These are phyloP conservation scores for Amphiduros pacificus DNA, from an alignment of 2,888 invertebrate genomes.

Conservation along the genomic window DNA sequence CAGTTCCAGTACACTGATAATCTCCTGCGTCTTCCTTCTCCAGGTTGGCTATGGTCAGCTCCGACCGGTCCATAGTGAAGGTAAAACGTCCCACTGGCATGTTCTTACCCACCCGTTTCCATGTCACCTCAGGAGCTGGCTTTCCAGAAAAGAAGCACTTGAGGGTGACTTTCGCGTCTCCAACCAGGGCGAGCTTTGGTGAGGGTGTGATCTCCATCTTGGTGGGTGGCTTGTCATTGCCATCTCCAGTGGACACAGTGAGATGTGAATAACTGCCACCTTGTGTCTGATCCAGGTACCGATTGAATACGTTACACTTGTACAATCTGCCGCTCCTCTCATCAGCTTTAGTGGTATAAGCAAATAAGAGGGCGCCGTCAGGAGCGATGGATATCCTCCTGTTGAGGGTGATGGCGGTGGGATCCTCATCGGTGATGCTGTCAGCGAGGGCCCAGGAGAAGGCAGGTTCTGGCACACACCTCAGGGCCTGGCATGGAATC, in stretches of 20 bases:
- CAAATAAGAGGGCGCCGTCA: slow-evolving; percentile 23
- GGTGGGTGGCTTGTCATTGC: not conserved
- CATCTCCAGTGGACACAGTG: slow-evolving; percentile 18
- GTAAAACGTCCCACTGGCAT: slow-evolving; percentile 9
- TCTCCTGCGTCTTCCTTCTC: slow-evolving; percentile 14
- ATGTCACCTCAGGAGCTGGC: not conserved
- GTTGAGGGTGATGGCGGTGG: slow-evolving; percentile 7
- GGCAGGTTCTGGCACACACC: slow-evolving; percentile 22
- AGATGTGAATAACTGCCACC: slow-evolving; percentile 27
- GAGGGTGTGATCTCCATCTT: not conserved
- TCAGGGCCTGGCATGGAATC: slow-evolving; percentile 17
- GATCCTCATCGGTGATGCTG: slow-evolving; percentile 8
- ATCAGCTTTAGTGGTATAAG: slow-evolving; percentile 6
- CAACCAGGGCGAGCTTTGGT: slow-evolving; percentile 8
- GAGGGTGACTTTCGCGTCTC: slow-evolving; percentile 1
- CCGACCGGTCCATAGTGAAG: slow-evolving; percentile 8
- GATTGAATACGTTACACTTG: slow-evolving; percentile 28
- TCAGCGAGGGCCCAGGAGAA: slow-evolving; percentile 20
- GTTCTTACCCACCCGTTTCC: not conserved
- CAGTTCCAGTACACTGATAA: slow-evolving; percentile 19
- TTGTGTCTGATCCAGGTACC: slow-evolving; percentile 16
- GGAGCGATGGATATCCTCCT: slow-evolving; percentile 2
- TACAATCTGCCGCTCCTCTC: slow-evolving; percentile 17
- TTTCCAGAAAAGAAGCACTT: slow-evolving; percentile 17
- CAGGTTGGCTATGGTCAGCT: slow-evolving; percentile 11